Percentiles rank a stretch among this genome's conserved stretches.
phyloP scores from a whole-genome alignment of 2,113 vertebrate genomes.

The Muscicapa adusta region DNA sequence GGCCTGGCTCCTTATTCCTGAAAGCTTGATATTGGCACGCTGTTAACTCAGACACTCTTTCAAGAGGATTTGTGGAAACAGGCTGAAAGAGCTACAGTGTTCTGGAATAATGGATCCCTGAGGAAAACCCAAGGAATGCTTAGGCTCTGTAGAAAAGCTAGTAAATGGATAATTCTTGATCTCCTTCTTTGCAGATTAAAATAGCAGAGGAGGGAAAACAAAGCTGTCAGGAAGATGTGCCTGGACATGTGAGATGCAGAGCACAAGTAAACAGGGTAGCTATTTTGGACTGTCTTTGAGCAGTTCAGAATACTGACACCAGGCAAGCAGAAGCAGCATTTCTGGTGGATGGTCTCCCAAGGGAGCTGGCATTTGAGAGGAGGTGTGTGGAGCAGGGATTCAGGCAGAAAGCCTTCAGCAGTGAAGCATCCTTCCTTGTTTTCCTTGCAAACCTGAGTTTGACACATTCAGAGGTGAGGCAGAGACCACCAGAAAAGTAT shows the following conservation, averaged over 20 bases:
- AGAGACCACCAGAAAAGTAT: not conserved
- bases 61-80: not conserved
- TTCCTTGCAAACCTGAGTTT: not conserved
- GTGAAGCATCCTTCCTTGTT: not conserved
- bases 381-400: not conserved
- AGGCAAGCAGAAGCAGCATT: accelerated
- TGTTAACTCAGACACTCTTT: slow-evolving; percentile 10
- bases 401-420: not conserved
- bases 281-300: not conserved
- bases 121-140: slow-evolving; percentile 27
- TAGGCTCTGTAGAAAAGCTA: slow-evolving; percentile 1
- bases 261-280: not conserved
- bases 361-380: accelerated
- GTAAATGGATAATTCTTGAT: slow-evolving; percentile 9
- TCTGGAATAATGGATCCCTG: not conserved
- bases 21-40: not conserved
- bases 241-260: not conserved
- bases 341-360: not conserved
- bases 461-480: not conserved
- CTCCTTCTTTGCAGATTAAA: slow-evolving; percentile 35
- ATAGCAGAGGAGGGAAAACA: not conserved
- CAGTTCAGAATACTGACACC: not conserved
- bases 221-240: not conserved
- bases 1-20: slow-evolving; percentile 13
- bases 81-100: slow-evolving; percentile 27